Base-by-base conservation (phyloP, 2,888 invertebrate genomes). In the Leptarthrus brevirostris region DNA sequence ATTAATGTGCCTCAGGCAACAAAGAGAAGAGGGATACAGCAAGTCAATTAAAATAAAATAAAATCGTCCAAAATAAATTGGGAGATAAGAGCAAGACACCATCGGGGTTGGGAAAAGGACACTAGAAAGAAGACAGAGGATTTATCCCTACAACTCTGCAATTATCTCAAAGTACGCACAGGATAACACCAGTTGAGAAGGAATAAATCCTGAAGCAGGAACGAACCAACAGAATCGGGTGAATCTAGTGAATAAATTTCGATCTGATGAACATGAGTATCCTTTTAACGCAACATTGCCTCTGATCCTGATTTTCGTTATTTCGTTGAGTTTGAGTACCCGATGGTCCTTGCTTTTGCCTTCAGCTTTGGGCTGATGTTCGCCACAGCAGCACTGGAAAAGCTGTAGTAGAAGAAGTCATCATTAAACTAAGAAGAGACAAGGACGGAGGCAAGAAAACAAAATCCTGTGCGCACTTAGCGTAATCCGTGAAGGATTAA, bases 241-340 rank as follows among this genome's bases (percentile, higher is more conserved):
- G 69, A 52, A 52, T 64, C 69, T 69, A 47, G 70, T 75, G 73
- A 73, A 75, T 75, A 75, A 75, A 75, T 75, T 75, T 75, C 74
- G 74, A 74, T 72, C 74, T 74, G 72, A 64, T 72, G 74, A 76
- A 76, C 76, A 76, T 69, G 75, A 76, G 76, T 76, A 76, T 76
- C 76, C 74, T 76, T 76, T 76, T 75, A 76, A 76, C 76, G 76
- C 74, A 76, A 76, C 76, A 76, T 76, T 76, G 74, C 76, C 72
- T 53, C 69, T 76, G 76, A 76, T 76, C 74, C 75, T 54, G 70
- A 56, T 73, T 73, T 64, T 73, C 73, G 56, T 72, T 69, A 69
- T 69, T 52, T 36, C 34, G 52, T 52, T 26, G 69, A 69, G 69
- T 69, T 49, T 34, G 49, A 69, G 18, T 52, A 44, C 49, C 18